Evolutionary conservation across 2,113 vertebrate genomes (phyloP).

Genomic region (Strigops habroptila): DNA sequence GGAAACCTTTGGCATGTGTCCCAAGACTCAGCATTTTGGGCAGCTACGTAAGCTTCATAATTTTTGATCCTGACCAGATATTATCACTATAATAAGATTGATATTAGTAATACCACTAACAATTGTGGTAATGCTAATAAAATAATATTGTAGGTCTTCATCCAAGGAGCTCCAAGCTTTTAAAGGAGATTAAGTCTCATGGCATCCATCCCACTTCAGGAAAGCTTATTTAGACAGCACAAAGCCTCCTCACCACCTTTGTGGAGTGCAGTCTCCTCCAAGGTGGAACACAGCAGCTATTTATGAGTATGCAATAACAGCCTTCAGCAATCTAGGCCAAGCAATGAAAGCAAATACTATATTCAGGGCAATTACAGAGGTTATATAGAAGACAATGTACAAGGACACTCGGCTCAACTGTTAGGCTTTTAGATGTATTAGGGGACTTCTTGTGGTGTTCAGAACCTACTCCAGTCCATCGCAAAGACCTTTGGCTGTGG

Average conservation of each 20-base stretch:
- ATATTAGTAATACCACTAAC: conserved; percentile 22
- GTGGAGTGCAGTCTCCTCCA: neutral
- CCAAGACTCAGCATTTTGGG: neutral
- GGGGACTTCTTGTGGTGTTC: neutral
- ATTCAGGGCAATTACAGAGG: neutral
- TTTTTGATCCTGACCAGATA: neutral
- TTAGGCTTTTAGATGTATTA: neutral
- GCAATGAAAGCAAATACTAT: conserved; percentile 6
- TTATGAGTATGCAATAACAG: conserved; percentile 12
- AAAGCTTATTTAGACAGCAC: neutral
- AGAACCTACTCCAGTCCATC: neutral
- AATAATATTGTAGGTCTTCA: conserved; percentile 8
- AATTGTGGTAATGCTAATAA: conserved; percentile 9
- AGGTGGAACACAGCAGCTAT: conserved; percentile 38
- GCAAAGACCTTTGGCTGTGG: neutral
- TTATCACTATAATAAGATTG: neutral
- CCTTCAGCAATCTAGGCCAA: neutral
- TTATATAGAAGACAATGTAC: neutral
- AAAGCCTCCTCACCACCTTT: neutral
- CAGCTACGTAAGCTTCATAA: neutral
- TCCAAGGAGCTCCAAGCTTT: neutral
- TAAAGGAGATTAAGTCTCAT: conserved; percentile 15
- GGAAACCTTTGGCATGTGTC: neutral
- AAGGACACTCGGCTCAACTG: neutral
- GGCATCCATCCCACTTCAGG: conserved; percentile 1